Evolutionary conservation across 1,140 invertebrate species (phyloP).

Genomic region (Oryctes rhinoceros): DNA sequence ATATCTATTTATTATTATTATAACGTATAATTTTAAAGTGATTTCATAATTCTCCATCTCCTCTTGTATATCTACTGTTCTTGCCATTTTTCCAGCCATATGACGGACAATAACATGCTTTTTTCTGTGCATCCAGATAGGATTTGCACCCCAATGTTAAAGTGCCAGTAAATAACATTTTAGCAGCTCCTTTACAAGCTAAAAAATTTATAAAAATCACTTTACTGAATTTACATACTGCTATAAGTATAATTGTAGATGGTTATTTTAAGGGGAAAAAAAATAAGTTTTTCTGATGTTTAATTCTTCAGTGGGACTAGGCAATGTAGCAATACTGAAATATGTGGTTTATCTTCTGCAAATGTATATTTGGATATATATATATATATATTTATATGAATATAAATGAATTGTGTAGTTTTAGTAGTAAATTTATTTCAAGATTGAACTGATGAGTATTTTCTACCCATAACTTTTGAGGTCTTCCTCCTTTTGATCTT

Average conservation of each 20-base stretch:
- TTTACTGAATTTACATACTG: neutral
- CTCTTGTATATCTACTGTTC: conserved; percentile 65
- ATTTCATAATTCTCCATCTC: conserved; percentile 62
- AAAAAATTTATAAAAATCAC: conserved; percentile 51
- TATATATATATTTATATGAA: no score
- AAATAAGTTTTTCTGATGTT: no score
- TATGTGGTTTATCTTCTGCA: no score
- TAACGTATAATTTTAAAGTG: neutral
- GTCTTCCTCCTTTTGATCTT: no score
- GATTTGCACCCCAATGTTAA: conserved; percentile 83
- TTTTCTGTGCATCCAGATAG: conserved; percentile 79
- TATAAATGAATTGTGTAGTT: no score
- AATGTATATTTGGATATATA: no score
- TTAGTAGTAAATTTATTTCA: no score
- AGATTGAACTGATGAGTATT: no score
- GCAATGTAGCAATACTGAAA: no score
- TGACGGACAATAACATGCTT: conserved; percentile 77
- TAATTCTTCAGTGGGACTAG: no score
- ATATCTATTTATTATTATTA: neutral
- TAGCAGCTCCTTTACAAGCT: conserved; percentile 85
- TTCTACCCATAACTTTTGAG: no score
- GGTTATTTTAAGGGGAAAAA: no score
- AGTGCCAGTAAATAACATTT: conserved; percentile 83
- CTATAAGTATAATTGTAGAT: neutral
- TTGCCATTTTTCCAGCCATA: conserved; percentile 61